A percentile compares a stretch with the other conserved stretches of the same genome.
phyloP scores from a whole-genome alignment of 37 sponge, comb jelly and placozoan genomes.

The Bolinopsis microptera region DNA sequence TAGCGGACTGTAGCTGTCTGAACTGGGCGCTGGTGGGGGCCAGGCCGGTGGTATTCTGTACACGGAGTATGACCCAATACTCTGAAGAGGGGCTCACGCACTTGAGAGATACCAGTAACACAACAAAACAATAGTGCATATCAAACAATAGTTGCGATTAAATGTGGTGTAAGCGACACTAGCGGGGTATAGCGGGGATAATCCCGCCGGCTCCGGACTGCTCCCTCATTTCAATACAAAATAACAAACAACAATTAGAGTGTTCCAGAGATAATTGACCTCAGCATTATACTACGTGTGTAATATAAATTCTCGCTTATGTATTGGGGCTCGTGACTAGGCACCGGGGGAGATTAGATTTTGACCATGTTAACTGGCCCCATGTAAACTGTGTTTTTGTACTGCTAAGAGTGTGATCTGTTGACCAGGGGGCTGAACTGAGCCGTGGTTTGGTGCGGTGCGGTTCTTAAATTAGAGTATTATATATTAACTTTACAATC shows the following conservation, averaged over 20 bases:
- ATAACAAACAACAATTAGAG: background rate
- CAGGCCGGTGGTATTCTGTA: background rate
- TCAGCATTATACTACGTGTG: background rate
- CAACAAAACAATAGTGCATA: background rate
- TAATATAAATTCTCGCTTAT: background rate
- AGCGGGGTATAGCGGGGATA: background rate
- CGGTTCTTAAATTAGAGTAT: background rate
- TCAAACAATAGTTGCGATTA: background rate
- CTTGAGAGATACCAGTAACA: background rate
- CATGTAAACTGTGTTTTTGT: background rate
- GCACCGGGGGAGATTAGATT: background rate
- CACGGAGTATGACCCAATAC: background rate
- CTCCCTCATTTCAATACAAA: background rate
- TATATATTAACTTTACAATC: background rate
- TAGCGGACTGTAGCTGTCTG: background rate
- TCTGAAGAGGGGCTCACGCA: background rate
- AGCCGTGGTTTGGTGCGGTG: background rate
- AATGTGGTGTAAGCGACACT: background rate
- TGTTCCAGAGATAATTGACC: background rate
- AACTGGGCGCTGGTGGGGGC: constrained; percentile 12
- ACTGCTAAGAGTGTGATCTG: too few relatives aligned
- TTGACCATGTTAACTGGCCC: background rate
- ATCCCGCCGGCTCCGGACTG: background rate
- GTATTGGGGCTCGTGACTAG: background rate
- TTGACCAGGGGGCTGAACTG: background rate